Base-by-base conservation (phyloP, 1,140 invertebrate species). In the Drosophila novamexicana region DNA sequence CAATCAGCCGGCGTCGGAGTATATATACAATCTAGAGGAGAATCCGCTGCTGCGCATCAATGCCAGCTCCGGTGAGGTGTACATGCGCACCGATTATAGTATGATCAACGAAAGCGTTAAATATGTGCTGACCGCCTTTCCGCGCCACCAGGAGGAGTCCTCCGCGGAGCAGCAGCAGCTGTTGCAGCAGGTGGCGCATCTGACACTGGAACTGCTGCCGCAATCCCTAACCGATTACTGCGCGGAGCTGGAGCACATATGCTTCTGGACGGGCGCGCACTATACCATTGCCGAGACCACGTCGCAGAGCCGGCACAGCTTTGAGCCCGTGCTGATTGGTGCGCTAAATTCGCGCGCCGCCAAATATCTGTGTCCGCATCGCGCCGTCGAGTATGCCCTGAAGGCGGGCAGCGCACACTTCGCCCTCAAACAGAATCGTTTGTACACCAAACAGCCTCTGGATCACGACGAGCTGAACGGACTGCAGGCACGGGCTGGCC, bases 381-480 rank as follows among this genome's bases (percentile, higher is more conserved):
- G 62, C 6, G 36, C 77, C 9, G 58, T 92, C 34, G 76, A 80
- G 12, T 92, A 92, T 18, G 50, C 61, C 1, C 32, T 92, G 9
- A 75, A 59, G 3, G 78, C 73, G 10, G 89, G 79, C 65, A 77
- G 65, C 22, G 40, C 81, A 0, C 75, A 83, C 47, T 90, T 92
- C 47, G 61, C 37, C 0, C 62, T 92, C 6, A 82, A 89, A 8
- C 77, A 91, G 56, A 90, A 90, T 72, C 71, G 75, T 2, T 22
- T 92, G 1, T 91, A 83, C n/a, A 83, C 75, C 2, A 75, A 78
- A 8, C 52, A 62, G 7, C 75, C 85, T 0, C 34, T 92, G 56
- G 91, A 92, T 62, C 88, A 91, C 61, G 91, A 92, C 42, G 83
- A 88, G n/a, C 37, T 88, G 0, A 80, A 89, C 49, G 77, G 81